Evolutionary conservation across 2,113 vertebrate genomes (phyloP).

Genomic region (Oryzias woworae): DNA sequence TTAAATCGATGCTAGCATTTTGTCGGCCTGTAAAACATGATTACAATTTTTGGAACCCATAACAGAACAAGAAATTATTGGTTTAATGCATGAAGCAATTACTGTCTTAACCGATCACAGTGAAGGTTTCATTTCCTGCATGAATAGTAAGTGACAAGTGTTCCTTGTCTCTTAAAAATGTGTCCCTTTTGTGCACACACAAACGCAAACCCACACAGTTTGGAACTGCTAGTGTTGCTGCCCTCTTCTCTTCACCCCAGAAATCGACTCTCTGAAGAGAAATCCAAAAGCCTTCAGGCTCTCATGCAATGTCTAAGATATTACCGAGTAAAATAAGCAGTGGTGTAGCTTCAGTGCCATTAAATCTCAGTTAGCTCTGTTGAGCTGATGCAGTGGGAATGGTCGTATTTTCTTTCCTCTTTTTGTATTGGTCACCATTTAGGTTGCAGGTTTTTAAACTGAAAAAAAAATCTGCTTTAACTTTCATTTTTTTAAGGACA

Average conservation of each 20-base stretch:
- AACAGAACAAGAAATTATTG: too few species aligned
- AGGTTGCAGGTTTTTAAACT: neutral
- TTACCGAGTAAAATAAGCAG: slow-evolving; percentile 36
- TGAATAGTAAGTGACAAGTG: slow-evolving; percentile 9
- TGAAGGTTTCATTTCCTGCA: neutral
- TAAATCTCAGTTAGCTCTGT: slow-evolving; percentile 21
- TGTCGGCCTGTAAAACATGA: too few species aligned
- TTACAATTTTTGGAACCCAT: too few species aligned
- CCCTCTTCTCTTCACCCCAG: slow-evolving; percentile 45
- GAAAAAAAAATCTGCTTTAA: too few species aligned
- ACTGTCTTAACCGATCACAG: neutral
- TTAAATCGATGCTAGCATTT: too few species aligned
- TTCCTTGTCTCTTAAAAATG: slow-evolving; percentile 18
- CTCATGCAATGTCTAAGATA: slow-evolving; percentile 42
- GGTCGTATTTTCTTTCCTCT: slow-evolving; percentile 11
- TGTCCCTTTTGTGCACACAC: neutral
- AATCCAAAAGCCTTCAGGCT: slow-evolving; percentile 42
- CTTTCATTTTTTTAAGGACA: neutral
- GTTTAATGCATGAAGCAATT: too few species aligned
- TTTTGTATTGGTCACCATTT: neutral
- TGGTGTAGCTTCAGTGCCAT: slow-evolving; percentile 18
- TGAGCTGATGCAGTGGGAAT: slow-evolving; percentile 6
- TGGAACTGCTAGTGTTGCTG: slow-evolving; percentile 48
- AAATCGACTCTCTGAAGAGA: slow-evolving; percentile 56
- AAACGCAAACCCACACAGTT: slow-evolving; percentile 30